Base-by-base conservation (phyloP, 2,888 invertebrate species). In the Ochlodes sylvanus region DNA sequence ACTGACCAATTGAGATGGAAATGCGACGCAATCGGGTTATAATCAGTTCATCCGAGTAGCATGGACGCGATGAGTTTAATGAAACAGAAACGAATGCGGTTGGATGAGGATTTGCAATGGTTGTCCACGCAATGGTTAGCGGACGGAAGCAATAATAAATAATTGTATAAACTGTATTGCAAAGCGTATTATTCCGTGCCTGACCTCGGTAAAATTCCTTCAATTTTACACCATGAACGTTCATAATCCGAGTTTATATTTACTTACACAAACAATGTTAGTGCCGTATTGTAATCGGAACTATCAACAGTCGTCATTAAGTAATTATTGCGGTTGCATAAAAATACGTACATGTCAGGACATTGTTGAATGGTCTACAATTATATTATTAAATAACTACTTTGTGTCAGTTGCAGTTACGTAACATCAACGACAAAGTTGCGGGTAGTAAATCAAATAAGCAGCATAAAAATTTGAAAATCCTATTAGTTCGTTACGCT, bases 31-130 rank as follows among this genome's bases (percentile, higher is more conserved):
- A 74, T 74, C 75, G 47, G 74, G 77, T 74, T 76, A 42, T 68
- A 76, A 75, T 80, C 77, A 70, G 78, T 79, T 78, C 70, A 71
- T 71, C 77, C 75, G 54, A 78, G 79, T 78, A 73, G 71, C 58
- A 4, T 27, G 27, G 27, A 27, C 27, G 27, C 27, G 61, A 69
- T 68, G 70, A 62, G 32, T 62, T 67, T 70, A 74, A 72, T 73
- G 68, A 62, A 69, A 71, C 70, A 67, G 69, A 73, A 71, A 70
- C 65, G 71, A 69, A 61, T 68, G 57, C 47, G 47, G 27, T 66
- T 64, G n/a, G 52, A 66, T 61, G 19, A n/a, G 55, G 47, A 66
- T 52, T 50, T 63, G 41, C 63, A 63, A 14, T 9, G 32, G 32
- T 32, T 15, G 7, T 15, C 32, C 9, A 19, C 15, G 14, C 64